Base-by-base conservation (phyloP, 2,797 vertebrate genomes). In the Lepus townsendii region DNA sequence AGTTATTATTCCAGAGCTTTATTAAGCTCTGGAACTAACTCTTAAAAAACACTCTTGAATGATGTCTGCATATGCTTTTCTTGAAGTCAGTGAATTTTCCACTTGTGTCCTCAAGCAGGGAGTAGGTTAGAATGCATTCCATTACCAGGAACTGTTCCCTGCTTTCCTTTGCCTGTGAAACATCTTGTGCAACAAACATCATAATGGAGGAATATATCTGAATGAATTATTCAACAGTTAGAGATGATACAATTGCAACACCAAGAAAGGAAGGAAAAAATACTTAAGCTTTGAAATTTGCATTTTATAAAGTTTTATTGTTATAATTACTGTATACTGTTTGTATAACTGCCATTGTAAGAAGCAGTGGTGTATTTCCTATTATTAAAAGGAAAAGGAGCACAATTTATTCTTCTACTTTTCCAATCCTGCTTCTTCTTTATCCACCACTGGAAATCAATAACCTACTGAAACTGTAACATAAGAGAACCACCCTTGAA, bases 71-170 rank as follows among this genome's bases (percentile, higher is more conserved):
- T 93, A 60, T 73, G 83, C 32, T 94, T 95, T 96, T 93, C 62
- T 82, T 65, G 38, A 54, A 88, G 87, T 91, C 75, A 76, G 35
- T 94, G 73, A 94, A 95, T 95, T 97, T 90, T 94, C 90, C 84
- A 94, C 82, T 2, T 92, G 91, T 88, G 84, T 93, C 68, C 84
- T 90, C 84, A 94, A 90, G 82, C 93, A 76, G 72, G 71, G 89
- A 62, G 5, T 12, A 16, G 73, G 79, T 54, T n/a, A 60, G 66
- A 93, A 88, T 93, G 82, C 94, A 94, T 77, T 93, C 52, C 54
- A 63, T 96, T 96, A 86, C 95, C 88, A 62, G 90, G 47, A 83
- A 63, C 71, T 76, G 30, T 87, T 93, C 50, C 69, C 62, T 27
- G 38, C 60, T 82, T 95, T 75, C 66, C 69, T 91, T 84, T 57